These are phyloP conservation scores for Entomobrya multifasciata DNA, from an alignment of 2,888 invertebrate species.

Conservation along the genomic window DNA sequence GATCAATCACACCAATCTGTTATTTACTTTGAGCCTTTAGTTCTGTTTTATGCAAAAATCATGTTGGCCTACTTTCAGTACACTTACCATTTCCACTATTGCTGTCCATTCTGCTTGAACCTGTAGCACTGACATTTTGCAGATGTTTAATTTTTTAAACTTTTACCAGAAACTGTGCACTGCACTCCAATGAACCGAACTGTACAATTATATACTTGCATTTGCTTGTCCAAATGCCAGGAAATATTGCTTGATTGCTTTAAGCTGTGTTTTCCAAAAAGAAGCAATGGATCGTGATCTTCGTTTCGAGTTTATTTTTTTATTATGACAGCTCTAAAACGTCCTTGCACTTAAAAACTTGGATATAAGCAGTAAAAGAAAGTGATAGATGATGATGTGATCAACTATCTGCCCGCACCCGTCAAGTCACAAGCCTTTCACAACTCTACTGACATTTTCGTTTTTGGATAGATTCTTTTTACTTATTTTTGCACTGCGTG, in stretches of 20 bases:
- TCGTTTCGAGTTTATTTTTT: too few relatives aligned
- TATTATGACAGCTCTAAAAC: conserved; percentile 5
- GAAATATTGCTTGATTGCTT: too few relatives aligned
- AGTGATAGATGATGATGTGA: background rate
- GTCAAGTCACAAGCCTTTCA: conserved; percentile 2
- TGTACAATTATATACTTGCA: too few relatives aligned
- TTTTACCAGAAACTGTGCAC: too few relatives aligned
- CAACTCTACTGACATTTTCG: conserved; percentile 55
- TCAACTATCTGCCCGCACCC: background rate
- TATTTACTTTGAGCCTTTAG: background rate
- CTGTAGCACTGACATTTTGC: conserved; percentile 74
- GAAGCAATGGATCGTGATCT: background rate
- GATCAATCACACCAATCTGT: too few relatives aligned
- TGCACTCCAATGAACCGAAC: too few relatives aligned
- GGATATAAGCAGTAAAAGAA: background rate
- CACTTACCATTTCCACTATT: conserved; percentile 72
- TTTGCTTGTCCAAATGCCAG: too few relatives aligned
- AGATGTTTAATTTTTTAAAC: conserved; percentile 34
- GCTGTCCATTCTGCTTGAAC: conserved; percentile 75
- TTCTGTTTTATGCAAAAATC: background rate
- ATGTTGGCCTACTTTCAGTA: conserved; percentile 1
- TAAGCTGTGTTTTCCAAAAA: too few relatives aligned
- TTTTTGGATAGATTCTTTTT: conserved; percentile 23
- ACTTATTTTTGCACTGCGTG: background rate
- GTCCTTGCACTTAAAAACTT: conserved; percentile 38